Evolutionary conservation across 2,113 vertebrate species (phyloP), one percentile per base, ranked within the genome.

Genomic region (Apteryx owenii): DNA sequence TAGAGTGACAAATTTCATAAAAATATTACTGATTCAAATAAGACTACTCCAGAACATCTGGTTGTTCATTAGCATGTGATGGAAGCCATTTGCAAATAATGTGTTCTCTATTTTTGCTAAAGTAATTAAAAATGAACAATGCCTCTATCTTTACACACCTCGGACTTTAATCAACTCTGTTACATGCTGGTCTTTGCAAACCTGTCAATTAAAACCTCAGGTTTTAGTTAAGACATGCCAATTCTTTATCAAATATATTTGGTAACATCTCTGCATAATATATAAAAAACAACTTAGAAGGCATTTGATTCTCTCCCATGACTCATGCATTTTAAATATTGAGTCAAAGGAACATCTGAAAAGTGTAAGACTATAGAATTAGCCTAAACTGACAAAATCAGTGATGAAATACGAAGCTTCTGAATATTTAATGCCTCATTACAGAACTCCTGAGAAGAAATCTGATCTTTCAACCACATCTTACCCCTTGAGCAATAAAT

Each of bases 401-500:
- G 53, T n/a, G 15, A 28, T 56, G n/a, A 93, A 90, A 88, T 73
- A 94, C 1, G 13, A 88, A 20, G 23, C 13, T 69, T 81, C 12
- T 8, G 80, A 73, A 21, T 44, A 83, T 15, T 81, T 93, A 48
- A 65, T 8, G 26, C 12, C 53, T 85, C 54, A 29, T 51, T 89
- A 68, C 12, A 93, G 16, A 76, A 96, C 33, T 81, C 58, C 68
- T 53, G 38, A 85, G 76, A 69, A 82, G 28, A 80, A 88, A 96
- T n/a, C 2, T 15, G 26, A 46, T 81, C 91, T 97, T 89, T 87
- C 42, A 95, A 62, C 17, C 19, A 40, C 33, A 88, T 44, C 99
- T 99, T 98, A 99, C 99, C 99, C 98, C 98, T 97, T 99, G 99
- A 79, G 99, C 99, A 92, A 99, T 98, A 97, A 99, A 99, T 81